phyloP scores from a whole-genome alignment of 2,113 vertebrate genomes.

The Cryptoleucopteryx plumbea region DNA sequence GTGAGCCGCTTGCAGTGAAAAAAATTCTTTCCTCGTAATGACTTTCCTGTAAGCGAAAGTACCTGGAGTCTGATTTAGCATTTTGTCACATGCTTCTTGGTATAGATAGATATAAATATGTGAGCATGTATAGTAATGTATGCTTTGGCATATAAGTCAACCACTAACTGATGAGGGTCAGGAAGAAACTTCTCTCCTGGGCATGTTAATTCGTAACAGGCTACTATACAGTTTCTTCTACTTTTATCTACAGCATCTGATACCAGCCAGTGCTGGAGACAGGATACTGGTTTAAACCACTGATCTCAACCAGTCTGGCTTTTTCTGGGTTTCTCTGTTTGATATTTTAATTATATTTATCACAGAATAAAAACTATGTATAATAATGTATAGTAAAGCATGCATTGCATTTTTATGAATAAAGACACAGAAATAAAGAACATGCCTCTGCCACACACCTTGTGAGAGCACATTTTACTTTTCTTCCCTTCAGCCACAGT shows the following conservation, averaged over 20 bases:
- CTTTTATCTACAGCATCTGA: constrained; percentile 36
- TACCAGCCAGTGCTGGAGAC: constrained; percentile 4
- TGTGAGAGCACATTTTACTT: background rate
- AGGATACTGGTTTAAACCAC: background rate
- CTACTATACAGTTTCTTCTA: background rate
- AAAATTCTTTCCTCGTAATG: background rate
- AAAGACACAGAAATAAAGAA: constrained; percentile 16
- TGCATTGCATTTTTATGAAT: background rate
- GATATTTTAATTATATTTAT: constrained; percentile 33
- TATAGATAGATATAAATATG: background rate
- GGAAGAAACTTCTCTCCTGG: constrained; percentile 3
- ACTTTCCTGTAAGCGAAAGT: background rate
- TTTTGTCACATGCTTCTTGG: background rate
- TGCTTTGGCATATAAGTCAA: background rate
- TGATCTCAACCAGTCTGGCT: background rate
- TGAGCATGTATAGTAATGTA: background rate
- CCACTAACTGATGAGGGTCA: constrained; percentile 7
- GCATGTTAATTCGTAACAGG: background rate
- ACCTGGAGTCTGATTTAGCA: background rate
- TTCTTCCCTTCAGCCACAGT: background rate
- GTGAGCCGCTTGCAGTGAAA: background rate
- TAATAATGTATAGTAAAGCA: background rate
- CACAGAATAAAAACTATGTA: background rate
- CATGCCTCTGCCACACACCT: background rate
- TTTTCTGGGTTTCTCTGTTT: background rate